These are phyloP conservation scores for Scaptomyza caliginosa DNA, from an alignment of 2,888 invertebrate genomes.

Conservation along the genomic window DNA sequence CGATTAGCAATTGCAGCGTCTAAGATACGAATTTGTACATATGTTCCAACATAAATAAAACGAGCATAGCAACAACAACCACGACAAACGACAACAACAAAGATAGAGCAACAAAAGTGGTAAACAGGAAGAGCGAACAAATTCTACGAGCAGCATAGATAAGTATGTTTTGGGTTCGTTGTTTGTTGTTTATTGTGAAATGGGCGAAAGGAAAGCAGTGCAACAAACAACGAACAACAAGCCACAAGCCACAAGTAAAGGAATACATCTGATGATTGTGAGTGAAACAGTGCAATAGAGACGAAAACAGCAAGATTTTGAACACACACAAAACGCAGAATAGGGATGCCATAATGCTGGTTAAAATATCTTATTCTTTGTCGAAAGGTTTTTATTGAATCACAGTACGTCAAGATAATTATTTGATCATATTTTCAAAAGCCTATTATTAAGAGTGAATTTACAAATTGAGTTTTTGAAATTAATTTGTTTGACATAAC, in stretches of 20 bases:
- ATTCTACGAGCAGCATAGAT: slow-evolving; percentile 29
- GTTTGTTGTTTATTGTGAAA: slow-evolving; percentile 10
- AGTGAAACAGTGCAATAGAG: slow-evolving; percentile 8
- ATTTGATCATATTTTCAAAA: too few relatives aligned
- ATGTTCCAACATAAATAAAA: slow-evolving; percentile 30
- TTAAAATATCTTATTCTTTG: background rate
- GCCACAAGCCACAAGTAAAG: slow-evolving; percentile 16
- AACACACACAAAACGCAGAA: slow-evolving; percentile 15
- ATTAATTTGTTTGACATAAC: background rate
- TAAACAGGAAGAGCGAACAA: slow-evolving; percentile 25
- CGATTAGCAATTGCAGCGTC: slow-evolving; percentile 33
- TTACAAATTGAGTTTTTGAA: too few relatives aligned
- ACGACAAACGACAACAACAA: slow-evolving; percentile 24
- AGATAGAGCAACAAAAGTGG: slow-evolving; percentile 21
- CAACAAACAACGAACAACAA: slow-evolving; percentile 6
- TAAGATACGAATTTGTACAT: slow-evolving; percentile 29
- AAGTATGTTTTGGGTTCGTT: slow-evolving; percentile 8
- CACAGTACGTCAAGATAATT: background rate
- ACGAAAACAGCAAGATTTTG: slow-evolving; percentile 11
- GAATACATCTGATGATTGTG: slow-evolving; percentile 14
- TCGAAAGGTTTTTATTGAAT: background rate
- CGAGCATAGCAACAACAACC: slow-evolving; percentile 22
- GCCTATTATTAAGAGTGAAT: too few relatives aligned
- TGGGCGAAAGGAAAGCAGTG: slow-evolving; percentile 21
- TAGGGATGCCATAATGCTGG: slow-evolving; percentile 12